Conservation (phyloP, 2,888 invertebrate species). For the Spisula solida region DNA sequence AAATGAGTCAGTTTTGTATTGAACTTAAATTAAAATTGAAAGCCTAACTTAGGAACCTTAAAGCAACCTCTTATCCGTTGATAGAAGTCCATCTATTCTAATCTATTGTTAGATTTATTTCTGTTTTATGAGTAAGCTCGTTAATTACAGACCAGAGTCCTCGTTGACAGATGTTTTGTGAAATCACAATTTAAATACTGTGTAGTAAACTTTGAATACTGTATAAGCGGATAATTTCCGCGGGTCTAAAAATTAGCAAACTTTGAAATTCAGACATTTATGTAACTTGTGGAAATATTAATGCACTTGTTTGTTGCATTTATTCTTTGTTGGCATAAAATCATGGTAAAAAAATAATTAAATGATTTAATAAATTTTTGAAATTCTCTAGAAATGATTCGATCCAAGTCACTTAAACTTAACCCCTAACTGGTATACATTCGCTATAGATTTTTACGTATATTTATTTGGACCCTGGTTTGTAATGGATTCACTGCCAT, state of each 20-base stretch:
- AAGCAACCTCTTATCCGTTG: not conserved
- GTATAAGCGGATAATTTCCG: too few relatives aligned
- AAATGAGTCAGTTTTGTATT: not conserved
- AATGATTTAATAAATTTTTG: too few relatives aligned
- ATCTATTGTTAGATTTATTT: not conserved
- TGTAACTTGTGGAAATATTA: too few relatives aligned
- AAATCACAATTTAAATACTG: constrained; percentile 40
- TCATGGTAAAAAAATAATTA: too few relatives aligned
- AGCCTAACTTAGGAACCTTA: not conserved
- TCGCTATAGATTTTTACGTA: not conserved
- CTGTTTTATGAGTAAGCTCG: not conserved
- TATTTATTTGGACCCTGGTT: not conserved
- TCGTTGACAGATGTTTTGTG: not conserved
- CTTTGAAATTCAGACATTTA: too few relatives aligned
- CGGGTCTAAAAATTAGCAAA: too few relatives aligned
- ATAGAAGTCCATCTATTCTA: not conserved
- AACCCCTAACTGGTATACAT: too few relatives aligned
- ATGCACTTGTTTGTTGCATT: too few relatives aligned
- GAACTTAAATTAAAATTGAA: not conserved
- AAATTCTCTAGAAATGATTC: too few relatives aligned
- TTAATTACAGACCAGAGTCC: not conserved
- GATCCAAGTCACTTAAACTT: too few relatives aligned
- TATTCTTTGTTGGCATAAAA: too few relatives aligned
- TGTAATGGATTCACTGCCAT: not conserved
- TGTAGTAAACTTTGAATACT: constrained; percentile 12